A percentile compares a stretch with the other conserved stretches of the same genome.
These are phyloP conservation scores for Cephus spinipes DNA, from an alignment of 2,888 invertebrate species.

Conservation along the genomic window DNA sequence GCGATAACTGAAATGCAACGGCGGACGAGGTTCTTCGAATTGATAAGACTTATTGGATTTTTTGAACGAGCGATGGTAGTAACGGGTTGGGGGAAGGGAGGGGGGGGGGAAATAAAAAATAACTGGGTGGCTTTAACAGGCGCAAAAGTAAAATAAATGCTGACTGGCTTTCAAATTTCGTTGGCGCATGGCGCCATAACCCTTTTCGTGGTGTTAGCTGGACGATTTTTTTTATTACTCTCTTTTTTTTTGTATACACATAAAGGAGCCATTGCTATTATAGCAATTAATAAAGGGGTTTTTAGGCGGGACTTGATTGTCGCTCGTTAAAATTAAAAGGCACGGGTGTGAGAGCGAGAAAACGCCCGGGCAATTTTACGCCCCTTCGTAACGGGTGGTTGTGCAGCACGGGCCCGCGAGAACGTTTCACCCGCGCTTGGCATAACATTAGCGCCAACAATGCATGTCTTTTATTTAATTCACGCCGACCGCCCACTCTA, in stretches of 20 bases:
- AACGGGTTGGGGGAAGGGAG: constrained; percentile 1
- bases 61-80: neutral
- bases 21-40: too few relatives aligned
- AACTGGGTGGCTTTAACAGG: too few relatives aligned
- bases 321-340: constrained; percentile 45
- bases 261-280: constrained; percentile 28
- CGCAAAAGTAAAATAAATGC: constrained; percentile 23
- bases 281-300: constrained; percentile 50
- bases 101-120: constrained; percentile 24
- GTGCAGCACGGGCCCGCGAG: constrained; percentile 17
- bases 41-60: too few relatives aligned
- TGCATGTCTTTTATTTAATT: constrained; percentile 53
- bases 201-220: constrained; percentile 18
- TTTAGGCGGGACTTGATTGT: constrained; percentile 39
- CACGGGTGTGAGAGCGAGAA: constrained; percentile 23
- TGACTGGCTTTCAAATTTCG: constrained; percentile 23
- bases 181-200: constrained; percentile 9
- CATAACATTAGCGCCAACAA: constrained; percentile 52
- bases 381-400: constrained; percentile 25
- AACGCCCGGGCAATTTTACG: constrained; percentile 36
- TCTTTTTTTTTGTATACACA: constrained; percentile 10
- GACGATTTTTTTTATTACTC: constrained; percentile 27
- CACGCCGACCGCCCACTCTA: constrained; percentile 30
- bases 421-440: constrained; percentile 20
- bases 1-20: too few relatives aligned